phyloP scores from a whole-genome alignment of 23 tunicate species.

The Halocynthia roretzi region DNA sequence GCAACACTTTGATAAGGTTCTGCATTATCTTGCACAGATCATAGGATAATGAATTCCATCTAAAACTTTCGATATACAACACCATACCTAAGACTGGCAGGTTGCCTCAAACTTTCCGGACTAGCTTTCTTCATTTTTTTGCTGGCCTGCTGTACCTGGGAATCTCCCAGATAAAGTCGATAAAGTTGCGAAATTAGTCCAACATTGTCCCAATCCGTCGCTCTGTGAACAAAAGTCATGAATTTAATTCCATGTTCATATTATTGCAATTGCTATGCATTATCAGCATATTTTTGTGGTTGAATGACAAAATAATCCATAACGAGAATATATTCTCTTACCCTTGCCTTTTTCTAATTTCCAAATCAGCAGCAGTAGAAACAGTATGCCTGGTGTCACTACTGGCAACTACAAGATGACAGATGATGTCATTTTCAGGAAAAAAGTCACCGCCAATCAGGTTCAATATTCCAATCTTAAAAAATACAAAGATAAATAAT shows the following conservation, averaged over 20 bases:
- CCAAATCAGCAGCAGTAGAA: slow-evolving; percentile 52
- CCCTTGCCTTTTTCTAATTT: slow-evolving; percentile 44
- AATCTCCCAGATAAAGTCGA: slow-evolving; percentile 59
- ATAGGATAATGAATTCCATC: too few species aligned
- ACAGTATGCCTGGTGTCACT: slow-evolving; percentile 73
- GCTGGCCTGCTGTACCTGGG: slow-evolving; percentile 10
- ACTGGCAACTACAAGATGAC: slow-evolving; percentile 62
- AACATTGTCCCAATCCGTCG: slow-evolving; percentile 50
- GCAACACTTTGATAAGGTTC: too few species aligned
- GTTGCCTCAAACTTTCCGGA: slow-evolving; percentile 35
- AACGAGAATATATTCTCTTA: slow-evolving; percentile 12
- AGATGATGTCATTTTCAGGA: slow-evolving; percentile 21
- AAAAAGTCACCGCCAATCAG: slow-evolving; percentile 44
- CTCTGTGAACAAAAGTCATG: slow-evolving; percentile 5
- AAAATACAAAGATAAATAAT: neutral
- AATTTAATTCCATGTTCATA: too few species aligned
- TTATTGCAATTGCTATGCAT: too few species aligned
- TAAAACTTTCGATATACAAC: too few species aligned
- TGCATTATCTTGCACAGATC: too few species aligned
- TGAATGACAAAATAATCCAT: neutral
- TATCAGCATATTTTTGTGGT: too few species aligned
- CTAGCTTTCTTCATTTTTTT: slow-evolving; percentile 29
- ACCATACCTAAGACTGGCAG: slow-evolving; percentile 49
- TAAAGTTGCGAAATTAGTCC: slow-evolving; percentile 30
- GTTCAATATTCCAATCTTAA: slow-evolving; percentile 52